Evolutionary conservation across 2,888 invertebrate genomes (phyloP).

Genomic region (Leptopilina drosophilae): DNA sequence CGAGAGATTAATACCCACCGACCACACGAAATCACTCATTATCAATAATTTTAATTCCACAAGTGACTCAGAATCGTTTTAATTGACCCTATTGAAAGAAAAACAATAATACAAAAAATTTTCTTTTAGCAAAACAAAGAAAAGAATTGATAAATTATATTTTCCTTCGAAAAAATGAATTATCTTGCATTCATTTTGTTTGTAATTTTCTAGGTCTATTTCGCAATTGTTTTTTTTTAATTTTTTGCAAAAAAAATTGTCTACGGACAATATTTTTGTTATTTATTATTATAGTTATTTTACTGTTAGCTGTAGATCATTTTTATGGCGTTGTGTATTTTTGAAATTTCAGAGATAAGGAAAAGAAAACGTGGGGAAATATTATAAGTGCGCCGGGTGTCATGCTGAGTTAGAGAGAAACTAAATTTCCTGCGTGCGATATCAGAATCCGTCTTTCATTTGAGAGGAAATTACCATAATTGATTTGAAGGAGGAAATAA

Average conservation of each 20-base stretch:
- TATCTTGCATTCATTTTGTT: no score
- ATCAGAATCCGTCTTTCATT: constrained; percentile 29
- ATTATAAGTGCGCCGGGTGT: neutral
- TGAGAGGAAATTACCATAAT: constrained; percentile 21
- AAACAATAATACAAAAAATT: constrained; percentile 20
- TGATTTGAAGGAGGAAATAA: constrained; percentile 22
- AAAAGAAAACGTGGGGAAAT: neutral
- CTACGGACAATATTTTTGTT: no score
- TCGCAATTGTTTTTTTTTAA: no score
- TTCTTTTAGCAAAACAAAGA: neutral
- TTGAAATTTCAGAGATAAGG: neutral
- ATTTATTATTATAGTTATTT: no score
- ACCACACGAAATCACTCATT: constrained; percentile 42
- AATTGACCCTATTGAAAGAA: constrained; percentile 17
- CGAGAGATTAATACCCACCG: constrained; percentile 5
- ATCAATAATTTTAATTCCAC: constrained; percentile 36
- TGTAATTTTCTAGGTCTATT: no score
- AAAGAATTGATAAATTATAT: no score
- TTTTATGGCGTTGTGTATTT: no score
- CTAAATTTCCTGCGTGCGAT: constrained; percentile 8
- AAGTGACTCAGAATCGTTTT: neutral
- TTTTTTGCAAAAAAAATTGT: neutral
- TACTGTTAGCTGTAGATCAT: no score
- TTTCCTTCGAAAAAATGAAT: no score
- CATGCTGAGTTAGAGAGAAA: constrained; percentile 13